These are phyloP conservation scores for Gnathonemus longibarbis DNA, from an alignment of 2,113 vertebrate genomes.

Conservation along the genomic window DNA sequence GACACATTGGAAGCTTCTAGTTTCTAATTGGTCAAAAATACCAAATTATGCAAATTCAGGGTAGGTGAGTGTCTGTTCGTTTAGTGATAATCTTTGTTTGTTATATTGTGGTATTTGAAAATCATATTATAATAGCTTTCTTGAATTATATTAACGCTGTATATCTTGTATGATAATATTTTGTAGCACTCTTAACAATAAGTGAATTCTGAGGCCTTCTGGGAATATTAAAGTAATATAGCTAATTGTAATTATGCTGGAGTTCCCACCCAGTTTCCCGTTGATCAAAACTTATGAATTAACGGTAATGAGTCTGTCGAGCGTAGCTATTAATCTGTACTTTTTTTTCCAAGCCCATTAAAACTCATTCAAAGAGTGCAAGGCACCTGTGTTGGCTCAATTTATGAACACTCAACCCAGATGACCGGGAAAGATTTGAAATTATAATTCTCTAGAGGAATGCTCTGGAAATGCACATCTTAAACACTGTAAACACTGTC, in stretches of 20 bases:
- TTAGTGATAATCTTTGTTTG: neutral
- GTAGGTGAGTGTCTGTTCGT: neutral
- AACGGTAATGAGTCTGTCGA: constrained; percentile 26
- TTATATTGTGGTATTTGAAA: neutral
- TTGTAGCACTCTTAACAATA: neutral
- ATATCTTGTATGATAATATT: neutral
- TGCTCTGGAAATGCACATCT: neutral
- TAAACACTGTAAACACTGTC: neutral
- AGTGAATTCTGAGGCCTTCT: neutral
- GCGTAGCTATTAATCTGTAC: constrained; percentile 17
- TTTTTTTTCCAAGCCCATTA: constrained; percentile 27
- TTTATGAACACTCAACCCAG: neutral
- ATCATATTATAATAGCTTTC: neutral
- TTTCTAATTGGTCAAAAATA: constrained; percentile 3
- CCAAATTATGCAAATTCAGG: constrained; percentile 4
- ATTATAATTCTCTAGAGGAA: constrained; percentile 23
- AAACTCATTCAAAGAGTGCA: neutral
- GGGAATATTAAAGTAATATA: neutral
- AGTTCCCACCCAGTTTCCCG: neutral
- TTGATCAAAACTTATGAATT: neutral
- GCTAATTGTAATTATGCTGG: constrained; percentile 2
- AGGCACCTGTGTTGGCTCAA: constrained; percentile 26
- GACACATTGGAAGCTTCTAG: neutral
- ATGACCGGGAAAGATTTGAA: neutral
- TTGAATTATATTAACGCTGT: neutral